Base-by-base conservation (phyloP, 2,797 vertebrate species). In the Pangasius djambal region DNA sequence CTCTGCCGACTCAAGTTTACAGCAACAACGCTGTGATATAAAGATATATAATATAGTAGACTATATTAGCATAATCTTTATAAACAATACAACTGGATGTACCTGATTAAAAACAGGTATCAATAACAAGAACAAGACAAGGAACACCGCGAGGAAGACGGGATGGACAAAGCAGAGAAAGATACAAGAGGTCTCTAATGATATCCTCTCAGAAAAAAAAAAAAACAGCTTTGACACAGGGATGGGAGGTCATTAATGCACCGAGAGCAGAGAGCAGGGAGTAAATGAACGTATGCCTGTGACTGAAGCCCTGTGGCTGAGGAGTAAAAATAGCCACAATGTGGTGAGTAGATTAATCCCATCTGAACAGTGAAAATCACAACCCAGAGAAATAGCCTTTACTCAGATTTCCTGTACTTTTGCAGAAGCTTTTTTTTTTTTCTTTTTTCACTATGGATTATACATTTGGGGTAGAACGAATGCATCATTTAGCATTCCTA, bases 341-440 rank as follows among this genome's bases (percentile, higher is more conserved):
- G 88, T 83, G 44, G 88, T 85, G 86, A 83, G 59, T n/a, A 50
- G 87, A 89, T 89, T 92, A 91, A 90, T 89, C 91, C 78, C 72
- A 57, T 88, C 87, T 34, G 59, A 89, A 88, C 75, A 88, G 59
- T 61, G 78, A 48, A 48, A 48, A 82, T 83, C 44, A 74, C 31
- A 44, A 77, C 8, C 75, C 86, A 40, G 25, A n/a, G 37, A 40
- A 86, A 61, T 79, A 86, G 77, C 63, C 79, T 86, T 88, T 86
- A 78, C 22, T 75, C 85, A 16, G 72, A 77, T 34, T 59, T 67
- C 18, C 40, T n/a, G 44, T 44, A 7, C 40, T 75, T 78, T 55
- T 77, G 34, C 72, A 55, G 61, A 77, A 84, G 40, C 59, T 48
- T 18, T 9, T 4, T 74, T 74, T 61, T 50, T 6, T 20, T 77